phyloP scores from a whole-genome alignment of 2,797 vertebrate genomes.

The Centropyge bicolor region DNA sequence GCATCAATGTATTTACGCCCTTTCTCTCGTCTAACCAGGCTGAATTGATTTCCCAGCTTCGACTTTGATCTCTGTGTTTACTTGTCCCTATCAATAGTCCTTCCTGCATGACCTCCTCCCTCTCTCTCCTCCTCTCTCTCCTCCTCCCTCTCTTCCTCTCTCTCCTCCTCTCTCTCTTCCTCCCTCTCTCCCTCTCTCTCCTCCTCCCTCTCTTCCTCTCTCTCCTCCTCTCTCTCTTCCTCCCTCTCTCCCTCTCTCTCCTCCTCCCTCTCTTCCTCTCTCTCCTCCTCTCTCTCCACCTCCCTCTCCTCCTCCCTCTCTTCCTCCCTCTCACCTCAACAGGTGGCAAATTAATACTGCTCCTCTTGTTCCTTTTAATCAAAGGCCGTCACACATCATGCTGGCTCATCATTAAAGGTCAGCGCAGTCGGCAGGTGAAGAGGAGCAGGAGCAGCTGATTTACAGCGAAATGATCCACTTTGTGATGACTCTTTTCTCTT shows the following conservation, averaged over 20 bases:
- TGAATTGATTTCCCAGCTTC: conserved; percentile 43
- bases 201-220: neutral
- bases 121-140: conserved; percentile 26
- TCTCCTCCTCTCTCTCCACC: conserved; percentile 38
- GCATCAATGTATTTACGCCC: conserved; percentile 18
- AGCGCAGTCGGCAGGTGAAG: conserved; percentile 34
- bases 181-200: conserved; percentile 26
- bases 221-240: too few relatives aligned
- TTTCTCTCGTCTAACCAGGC: conserved; percentile 22
- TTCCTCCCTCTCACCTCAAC: conserved; percentile 13
- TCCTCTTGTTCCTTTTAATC: conserved; percentile 64
- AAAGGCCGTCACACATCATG: conserved; percentile 48
- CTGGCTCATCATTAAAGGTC: conserved; percentile 65
- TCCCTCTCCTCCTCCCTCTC: neutral
- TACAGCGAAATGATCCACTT: conserved; percentile 19
- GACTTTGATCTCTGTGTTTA: conserved; percentile 55
- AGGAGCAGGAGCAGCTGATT: conserved; percentile 31
- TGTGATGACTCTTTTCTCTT: conserved; percentile 15
- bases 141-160: neutral
- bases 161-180: too few relatives aligned
- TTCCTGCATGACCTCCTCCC: conserved; percentile 45
- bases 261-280: neutral
- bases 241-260: conserved; percentile 26
- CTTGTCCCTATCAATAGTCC: conserved; percentile 56
- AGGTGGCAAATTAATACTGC: conserved; percentile 56